These are phyloP conservation scores for Cladorhizidae sp. DNA, from an alignment of 37 sponge, comb jelly and placozoan genomes.

Conservation along the genomic window DNA sequence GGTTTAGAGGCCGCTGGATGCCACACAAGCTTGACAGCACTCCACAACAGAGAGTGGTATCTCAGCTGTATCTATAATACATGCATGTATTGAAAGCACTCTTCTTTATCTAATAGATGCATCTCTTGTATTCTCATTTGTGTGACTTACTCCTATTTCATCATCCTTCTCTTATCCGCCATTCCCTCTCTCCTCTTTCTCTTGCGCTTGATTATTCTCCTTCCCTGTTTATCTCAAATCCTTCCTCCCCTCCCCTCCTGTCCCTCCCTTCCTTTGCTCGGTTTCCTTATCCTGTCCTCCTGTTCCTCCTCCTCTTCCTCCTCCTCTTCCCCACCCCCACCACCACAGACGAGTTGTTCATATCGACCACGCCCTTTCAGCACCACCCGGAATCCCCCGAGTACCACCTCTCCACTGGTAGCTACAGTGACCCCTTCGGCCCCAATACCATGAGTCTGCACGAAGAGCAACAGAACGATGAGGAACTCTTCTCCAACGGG, in stretches of 20 bases:
- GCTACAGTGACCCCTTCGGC: background rate
- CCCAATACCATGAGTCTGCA: slow-evolving; percentile 33
- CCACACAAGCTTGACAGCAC: too few species aligned
- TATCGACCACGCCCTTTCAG: slow-evolving; percentile 42
- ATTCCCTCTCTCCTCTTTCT: background rate
- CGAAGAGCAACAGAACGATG: slow-evolving; percentile 15
- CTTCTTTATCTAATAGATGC: too few species aligned
- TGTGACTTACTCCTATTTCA: background rate
- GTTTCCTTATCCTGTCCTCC: background rate
- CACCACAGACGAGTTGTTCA: slow-evolving; percentile 11
- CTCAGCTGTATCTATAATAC: too few species aligned
- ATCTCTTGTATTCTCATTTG: too few species aligned
- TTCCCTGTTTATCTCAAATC: background rate
- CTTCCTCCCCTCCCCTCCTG: background rate
- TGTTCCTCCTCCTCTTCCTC: background rate
- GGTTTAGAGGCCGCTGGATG: too few species aligned
- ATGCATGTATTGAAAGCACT: too few species aligned
- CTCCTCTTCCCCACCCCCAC: background rate
- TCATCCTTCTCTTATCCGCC: background rate
- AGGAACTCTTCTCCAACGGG: background rate
- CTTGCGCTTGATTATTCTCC: background rate
- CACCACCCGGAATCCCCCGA: slow-evolving; percentile 55
- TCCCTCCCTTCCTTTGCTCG: background rate
- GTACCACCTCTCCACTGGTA: background rate
- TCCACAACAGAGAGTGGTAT: too few species aligned